Conservation (phyloP, 2,113 vertebrate species). For the Hydrolagus affinis region DNA sequence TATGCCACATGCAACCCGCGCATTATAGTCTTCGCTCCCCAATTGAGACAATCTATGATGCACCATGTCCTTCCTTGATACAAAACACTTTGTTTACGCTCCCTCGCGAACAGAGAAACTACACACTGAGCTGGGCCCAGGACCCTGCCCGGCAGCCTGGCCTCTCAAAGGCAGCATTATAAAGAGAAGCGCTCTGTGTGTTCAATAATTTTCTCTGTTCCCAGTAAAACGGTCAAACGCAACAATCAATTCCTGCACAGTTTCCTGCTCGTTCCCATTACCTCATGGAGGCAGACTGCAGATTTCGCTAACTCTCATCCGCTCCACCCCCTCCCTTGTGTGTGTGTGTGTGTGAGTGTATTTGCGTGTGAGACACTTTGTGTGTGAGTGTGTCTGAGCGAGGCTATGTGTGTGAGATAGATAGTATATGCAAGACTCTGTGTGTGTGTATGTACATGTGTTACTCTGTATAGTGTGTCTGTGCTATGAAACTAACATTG, state of each 20-base stretch:
- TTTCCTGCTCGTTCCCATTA: constrained; percentile 6
- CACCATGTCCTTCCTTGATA: too few relatives aligned
- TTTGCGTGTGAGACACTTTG: too few relatives aligned
- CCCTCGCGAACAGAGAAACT: neutral
- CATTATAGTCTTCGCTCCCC: too few relatives aligned
- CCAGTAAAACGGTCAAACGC: neutral
- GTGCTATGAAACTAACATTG: too few relatives aligned
- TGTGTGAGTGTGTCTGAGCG: too few relatives aligned
- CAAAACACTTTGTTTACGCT: neutral
- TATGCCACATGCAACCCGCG: too few relatives aligned
- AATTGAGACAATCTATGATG: neutral
- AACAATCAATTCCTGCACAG: neutral
- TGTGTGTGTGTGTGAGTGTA: too few relatives aligned
- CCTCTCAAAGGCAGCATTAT: neutral
- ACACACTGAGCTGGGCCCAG: neutral
- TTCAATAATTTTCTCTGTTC: neutral
- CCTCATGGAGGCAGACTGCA: neutral
- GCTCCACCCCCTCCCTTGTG: too few relatives aligned
- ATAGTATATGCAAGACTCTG: neutral
- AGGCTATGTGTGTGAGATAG: too few relatives aligned
- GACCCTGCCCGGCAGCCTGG: neutral
- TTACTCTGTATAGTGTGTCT: too few relatives aligned
- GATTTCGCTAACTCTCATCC: neutral
- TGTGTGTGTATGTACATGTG: too few relatives aligned
- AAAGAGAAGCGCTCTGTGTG: neutral